Conservation (phyloP, 2,888 invertebrate genomes). For the Entomobrya proxima region DNA sequence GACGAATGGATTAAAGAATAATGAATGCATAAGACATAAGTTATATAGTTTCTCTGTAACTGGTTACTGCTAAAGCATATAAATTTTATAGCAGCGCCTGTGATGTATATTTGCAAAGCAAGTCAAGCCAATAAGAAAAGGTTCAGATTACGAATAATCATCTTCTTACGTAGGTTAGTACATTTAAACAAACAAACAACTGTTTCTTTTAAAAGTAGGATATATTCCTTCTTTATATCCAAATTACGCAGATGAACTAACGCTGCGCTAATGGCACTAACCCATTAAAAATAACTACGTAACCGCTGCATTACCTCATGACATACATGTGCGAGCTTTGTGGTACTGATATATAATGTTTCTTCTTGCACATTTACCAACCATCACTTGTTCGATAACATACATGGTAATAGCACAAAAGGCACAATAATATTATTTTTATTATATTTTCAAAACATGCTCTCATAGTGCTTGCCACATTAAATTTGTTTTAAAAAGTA, state of each 20-base stretch:
- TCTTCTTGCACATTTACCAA: too few species aligned
- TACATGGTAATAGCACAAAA: conserved; percentile 26
- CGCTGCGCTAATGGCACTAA: conserved; percentile 34
- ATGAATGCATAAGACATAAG: too few species aligned
- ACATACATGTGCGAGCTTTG: conserved; percentile 37
- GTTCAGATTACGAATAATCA: neutral
- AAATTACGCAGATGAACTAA: conserved; percentile 16
- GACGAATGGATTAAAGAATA: too few species aligned
- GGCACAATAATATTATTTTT: conserved; percentile 35
- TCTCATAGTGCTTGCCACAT: too few species aligned
- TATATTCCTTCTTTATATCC: neutral
- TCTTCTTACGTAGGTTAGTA: too few species aligned
- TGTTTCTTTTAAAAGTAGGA: conserved; percentile 33
- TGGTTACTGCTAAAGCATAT: too few species aligned
- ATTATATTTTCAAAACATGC: conserved; percentile 38
- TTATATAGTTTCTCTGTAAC: too few species aligned
- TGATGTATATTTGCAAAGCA: too few species aligned
- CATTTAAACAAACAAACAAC: conserved; percentile 12
- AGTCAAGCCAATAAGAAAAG: neutral
- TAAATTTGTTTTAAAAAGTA: too few species aligned
- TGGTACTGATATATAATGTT: neutral
- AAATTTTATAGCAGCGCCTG: too few species aligned
- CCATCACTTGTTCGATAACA: conserved; percentile 37
- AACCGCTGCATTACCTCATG: conserved; percentile 62
- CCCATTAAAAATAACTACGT: conserved; percentile 52